phyloP scores from a whole-genome alignment of 35 echinoderm and acorn worm genomes.

The Heliocidaris erythrogramma region DNA sequence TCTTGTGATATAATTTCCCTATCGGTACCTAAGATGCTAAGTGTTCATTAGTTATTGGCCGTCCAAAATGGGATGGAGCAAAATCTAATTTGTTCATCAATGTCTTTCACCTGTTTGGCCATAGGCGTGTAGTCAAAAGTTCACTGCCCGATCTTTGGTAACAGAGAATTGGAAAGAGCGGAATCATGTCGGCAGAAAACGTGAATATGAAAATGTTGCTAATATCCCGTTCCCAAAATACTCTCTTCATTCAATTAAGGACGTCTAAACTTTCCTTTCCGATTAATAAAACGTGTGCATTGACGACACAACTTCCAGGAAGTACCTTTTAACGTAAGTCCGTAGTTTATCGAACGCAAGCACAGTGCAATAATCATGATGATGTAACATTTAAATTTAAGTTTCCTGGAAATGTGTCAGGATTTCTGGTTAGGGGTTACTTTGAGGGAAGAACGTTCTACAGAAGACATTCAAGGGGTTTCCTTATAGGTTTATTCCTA shows the following conservation, averaged over 20 bases:
- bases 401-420: too few species aligned
- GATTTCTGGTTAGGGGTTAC: too few species aligned
- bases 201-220: too few species aligned
- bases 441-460: too few species aligned
- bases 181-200: too few species aligned
- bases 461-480: too few species aligned
- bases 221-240: too few species aligned
- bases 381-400: too few species aligned
- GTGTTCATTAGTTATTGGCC: neutral
- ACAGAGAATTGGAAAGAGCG: neutral
- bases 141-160: slow-evolving; percentile 12
- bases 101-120: slow-evolving; percentile 26
- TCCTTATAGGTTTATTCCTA: too few species aligned
- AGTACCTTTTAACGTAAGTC: neutral
- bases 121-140: neutral
- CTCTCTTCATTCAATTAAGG: too few species aligned
- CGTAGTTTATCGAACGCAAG: neutral
- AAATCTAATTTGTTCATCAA: slow-evolving; percentile 25
- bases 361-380: too few species aligned
- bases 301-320: neutral
- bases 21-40: neutral
- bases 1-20: neutral
- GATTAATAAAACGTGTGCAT: neutral
- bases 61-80: neutral
- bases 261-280: too few species aligned